These are phyloP conservation scores for Mesoligia furuncula DNA, from an alignment of 2,888 invertebrate species.

Conservation along the genomic window DNA sequence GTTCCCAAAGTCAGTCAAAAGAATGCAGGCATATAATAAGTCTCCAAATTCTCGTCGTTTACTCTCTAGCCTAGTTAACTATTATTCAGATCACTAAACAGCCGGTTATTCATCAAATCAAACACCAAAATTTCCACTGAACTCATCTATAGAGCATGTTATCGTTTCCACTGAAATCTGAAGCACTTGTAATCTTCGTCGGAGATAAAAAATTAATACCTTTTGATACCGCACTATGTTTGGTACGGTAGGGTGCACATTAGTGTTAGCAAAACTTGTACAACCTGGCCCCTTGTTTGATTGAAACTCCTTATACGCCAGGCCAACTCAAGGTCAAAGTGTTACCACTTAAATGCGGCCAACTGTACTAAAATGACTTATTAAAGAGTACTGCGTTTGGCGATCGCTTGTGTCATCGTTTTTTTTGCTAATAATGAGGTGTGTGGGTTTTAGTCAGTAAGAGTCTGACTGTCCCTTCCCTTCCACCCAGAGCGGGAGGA, in stretches of 20 bases:
- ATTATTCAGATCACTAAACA: too few relatives aligned
- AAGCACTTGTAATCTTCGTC: slow-evolving; percentile 64
- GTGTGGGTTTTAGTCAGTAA: too few relatives aligned
- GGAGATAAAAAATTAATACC: slow-evolving; percentile 66
- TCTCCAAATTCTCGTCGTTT: too few relatives aligned
- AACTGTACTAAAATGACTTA: slow-evolving; percentile 25
- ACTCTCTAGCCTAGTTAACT: too few relatives aligned
- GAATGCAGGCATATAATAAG: too few relatives aligned
- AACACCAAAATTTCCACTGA: slow-evolving; percentile 60
- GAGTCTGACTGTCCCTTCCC: too few relatives aligned
- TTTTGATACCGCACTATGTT: slow-evolving; percentile 52
- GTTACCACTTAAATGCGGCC: neutral
- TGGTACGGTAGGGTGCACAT: neutral
- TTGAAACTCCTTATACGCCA: too few relatives aligned
- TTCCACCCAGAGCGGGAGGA: too few relatives aligned
- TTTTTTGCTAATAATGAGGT: neutral
- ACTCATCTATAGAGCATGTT: slow-evolving; percentile 36
- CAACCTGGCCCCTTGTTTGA: neutral
- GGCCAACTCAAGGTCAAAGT: neutral
- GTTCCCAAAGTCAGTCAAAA: too few relatives aligned
- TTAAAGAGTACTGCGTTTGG: slow-evolving; percentile 28
- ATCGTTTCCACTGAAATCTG: slow-evolving; percentile 61
- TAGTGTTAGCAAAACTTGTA: neutral
- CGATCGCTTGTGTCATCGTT: slow-evolving; percentile 30
- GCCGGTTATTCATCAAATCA: slow-evolving; percentile 6